Evolutionary conservation across 2,113 vertebrate genomes (phyloP).

Genomic region (Rhinoderma darwinii): DNA sequence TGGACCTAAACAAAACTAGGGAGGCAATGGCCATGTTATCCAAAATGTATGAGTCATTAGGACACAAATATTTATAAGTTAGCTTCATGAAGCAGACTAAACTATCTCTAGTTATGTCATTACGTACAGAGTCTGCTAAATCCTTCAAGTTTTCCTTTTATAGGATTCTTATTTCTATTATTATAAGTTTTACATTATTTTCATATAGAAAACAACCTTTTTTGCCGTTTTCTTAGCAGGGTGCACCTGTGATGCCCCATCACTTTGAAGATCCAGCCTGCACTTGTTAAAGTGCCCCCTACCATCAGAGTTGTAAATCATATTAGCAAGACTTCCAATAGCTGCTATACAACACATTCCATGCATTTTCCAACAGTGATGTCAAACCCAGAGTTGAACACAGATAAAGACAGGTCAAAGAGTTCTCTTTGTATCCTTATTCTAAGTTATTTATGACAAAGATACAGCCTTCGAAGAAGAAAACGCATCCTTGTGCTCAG

Average conservation of each 20-base stretch:
- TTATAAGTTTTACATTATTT: neutral
- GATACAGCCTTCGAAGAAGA: constrained; percentile 56
- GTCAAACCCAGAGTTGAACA: constrained; percentile 65
- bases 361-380: constrained; percentile 62
- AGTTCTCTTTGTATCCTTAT: constrained; percentile 63
- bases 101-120: constrained; percentile 53
- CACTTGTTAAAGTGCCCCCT: constrained; percentile 67
- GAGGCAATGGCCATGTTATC: constrained; percentile 61
- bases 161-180: constrained; percentile 46
- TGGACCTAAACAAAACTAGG: constrained; percentile 61
- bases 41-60: constrained; percentile 51
- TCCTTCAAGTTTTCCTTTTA: constrained; percentile 50
- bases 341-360: constrained; percentile 69
- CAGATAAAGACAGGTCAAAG: constrained; percentile 66
- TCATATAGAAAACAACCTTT: constrained; percentile 40
- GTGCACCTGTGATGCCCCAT: constrained; percentile 67
- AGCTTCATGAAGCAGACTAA: constrained; percentile 57
- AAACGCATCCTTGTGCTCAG: neutral
- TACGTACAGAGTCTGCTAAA: constrained; percentile 45
- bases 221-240: constrained; percentile 4
- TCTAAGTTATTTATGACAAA: constrained; percentile 60
- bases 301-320: constrained; percentile 68
- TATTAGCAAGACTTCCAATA: constrained; percentile 63
- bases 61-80: constrained; percentile 63
- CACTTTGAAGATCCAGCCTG: constrained; percentile 62